Base-by-base conservation (phyloP, 2,113 vertebrate genomes). In the Acrocephalus arundinaceus region DNA sequence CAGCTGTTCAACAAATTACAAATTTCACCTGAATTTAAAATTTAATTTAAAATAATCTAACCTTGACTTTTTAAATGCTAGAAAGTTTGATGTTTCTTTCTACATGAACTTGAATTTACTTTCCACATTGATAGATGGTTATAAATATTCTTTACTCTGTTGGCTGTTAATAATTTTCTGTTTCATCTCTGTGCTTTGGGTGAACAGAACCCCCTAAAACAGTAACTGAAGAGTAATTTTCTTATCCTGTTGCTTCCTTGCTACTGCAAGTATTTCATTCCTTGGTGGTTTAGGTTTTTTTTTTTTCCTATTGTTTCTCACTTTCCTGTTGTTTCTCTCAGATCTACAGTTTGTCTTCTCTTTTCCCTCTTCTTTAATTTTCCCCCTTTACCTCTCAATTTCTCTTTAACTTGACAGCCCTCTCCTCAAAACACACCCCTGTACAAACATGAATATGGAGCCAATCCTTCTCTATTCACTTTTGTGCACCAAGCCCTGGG, bases 11-110 rank as follows among this genome's bases (percentile, higher is more conserved):
- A 52, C 55, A 95, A 94, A 87, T 95, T 90, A 92, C 86, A 71
- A 94, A 96, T 96, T 90, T 94, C 24, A 84, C 43, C 48, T 67
- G 46, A 84, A 86, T 82, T 94, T 93, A 72, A 83, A 96, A 87
- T 91, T 92, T 93, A 86, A 93, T 95, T 97, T 95, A 91, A 96
- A 95, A 86, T 93, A 89, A 84, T 93, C 67, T 86, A 76, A 84
- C 80, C 63, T 87, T 68, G 67, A 90, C 90, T 96, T 87, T 90
- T 94, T 61, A 93, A 95, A 95, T 91, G 74, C 58, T 93, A 94
- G 28, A 39, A 84, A 73, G 65, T 61, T 75, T 89, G 79, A 89
- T 89, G 68, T 86, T 94, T 93, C 87, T 67, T 94, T 94, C 89
- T 81, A 72, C 20, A 15, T 84, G 28, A 74, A 72, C 72, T 81